Conservation (phyloP, 1,140 invertebrate genomes). For the Helicorthomorpha holstii region DNA sequence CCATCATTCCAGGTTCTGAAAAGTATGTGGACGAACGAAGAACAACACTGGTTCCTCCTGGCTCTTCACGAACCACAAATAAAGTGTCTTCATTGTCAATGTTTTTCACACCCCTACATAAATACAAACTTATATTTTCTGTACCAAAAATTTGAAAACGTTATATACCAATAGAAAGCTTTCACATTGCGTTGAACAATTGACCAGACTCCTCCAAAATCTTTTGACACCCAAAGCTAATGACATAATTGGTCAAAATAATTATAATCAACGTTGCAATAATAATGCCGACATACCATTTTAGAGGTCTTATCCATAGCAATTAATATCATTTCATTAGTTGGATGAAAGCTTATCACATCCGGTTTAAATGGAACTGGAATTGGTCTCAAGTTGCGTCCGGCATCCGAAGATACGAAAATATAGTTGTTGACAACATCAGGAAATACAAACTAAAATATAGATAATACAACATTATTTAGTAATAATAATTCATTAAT, state of each 20-base stretch:
- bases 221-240: constrained; percentile 53
- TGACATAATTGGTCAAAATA: constrained; percentile 4
- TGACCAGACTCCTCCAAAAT: constrained; percentile 53
- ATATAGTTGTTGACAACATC: constrained; percentile 57
- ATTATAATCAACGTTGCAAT: not conserved
- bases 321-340: constrained; percentile 36
- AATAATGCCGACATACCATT: constrained; percentile 30
- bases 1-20: constrained; percentile 20
- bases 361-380: constrained; percentile 52
- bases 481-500: too few species aligned
- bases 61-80: constrained; percentile 49
- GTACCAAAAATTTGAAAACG: not conserved
- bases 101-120: constrained; percentile 16
- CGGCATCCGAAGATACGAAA: constrained; percentile 57
- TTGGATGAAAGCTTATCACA: constrained; percentile 53
- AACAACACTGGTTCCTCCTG: constrained; percentile 39
- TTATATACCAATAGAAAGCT: constrained; percentile 45
- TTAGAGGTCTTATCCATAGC: constrained; percentile 55
- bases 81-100: constrained; percentile 26
- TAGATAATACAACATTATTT: constrained; percentile 15
- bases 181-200: constrained; percentile 52
- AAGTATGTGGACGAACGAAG: constrained; percentile 32
- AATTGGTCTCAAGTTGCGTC: constrained; percentile 34
- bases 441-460: constrained; percentile 61
- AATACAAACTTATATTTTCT: not conserved